Evolutionary conservation across 2,888 invertebrate species (phyloP), one percentile per base, ranked within the genome.

Genomic region (Callimorpha dominula): DNA sequence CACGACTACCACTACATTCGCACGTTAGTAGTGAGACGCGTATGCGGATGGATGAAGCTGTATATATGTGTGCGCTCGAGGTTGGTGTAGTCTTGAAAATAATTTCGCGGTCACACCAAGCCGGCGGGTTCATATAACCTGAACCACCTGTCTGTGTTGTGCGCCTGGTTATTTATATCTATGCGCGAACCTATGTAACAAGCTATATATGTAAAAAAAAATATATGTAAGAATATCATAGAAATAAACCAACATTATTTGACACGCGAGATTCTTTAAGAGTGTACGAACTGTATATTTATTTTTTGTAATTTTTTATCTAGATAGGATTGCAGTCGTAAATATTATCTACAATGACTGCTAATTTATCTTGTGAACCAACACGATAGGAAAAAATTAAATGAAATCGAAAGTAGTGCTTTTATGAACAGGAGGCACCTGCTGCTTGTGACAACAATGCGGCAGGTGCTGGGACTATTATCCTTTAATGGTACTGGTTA

Each of bases 81-180:
- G 94, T 93, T 93, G 92, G 93, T 94, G 94, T 95, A 95, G 94
- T 95, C 95, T 95, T 95, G 95, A 95, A 95, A 95, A 95, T 95
- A 93, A 95, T 95, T 95, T 95, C 95, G 95, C 95, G 95, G 95
- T 95, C 95, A 95, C 93, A 95, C 90, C 87, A 92, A 90, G 92
- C 90, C 89, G 92, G 91, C 91, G 91, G 92, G 95, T 95, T 95
- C 95, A 95, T 89, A 92, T 92, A 94, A 93, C 95, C 91, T 90
- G 93, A 87, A 92, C 92, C 95, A 95, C 95, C 95, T 95, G 95
- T 94, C 93, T 91, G 90, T 93, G 88, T 93, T 95, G 93, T 93
- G 89, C 91, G 94, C 94, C 93, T 94, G 92, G 94, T 94, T 94
- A 95, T 95, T 94, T 95, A 95, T 95, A 95, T 94, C 95, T 93